A percentile compares a stretch with the other conserved stretches of the same genome.
Evolutionary conservation across 2,888 invertebrate genomes (phyloP).

Genomic region (Agrotis puta): DNA sequence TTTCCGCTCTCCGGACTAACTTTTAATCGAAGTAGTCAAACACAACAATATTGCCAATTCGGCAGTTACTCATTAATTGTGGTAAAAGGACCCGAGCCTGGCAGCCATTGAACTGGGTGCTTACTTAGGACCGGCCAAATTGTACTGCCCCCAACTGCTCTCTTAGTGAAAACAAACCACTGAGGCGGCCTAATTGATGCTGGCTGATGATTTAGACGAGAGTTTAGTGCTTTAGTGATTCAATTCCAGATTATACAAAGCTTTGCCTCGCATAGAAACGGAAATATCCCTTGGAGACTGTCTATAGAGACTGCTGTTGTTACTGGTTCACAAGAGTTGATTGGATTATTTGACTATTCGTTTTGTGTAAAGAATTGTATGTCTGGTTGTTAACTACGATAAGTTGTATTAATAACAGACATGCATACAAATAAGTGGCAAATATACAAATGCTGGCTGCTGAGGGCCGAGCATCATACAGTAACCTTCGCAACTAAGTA

Average conservation of each 20-base stretch:
- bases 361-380: background rate
- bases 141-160: slow-evolving; percentile 57
- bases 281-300: too few relatives aligned
- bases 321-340: background rate
- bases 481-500: too few relatives aligned
- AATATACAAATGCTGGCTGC: background rate
- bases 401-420: background rate
- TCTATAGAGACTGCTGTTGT: background rate
- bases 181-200: slow-evolving; percentile 40
- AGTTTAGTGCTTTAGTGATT: slow-evolving; percentile 17
- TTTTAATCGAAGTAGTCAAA: slow-evolving; percentile 68
- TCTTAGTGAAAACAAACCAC: slow-evolving; percentile 61
- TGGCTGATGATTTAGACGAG: slow-evolving; percentile 17
- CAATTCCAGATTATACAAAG: background rate
- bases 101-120: slow-evolving; percentile 53
- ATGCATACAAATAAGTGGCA: background rate
- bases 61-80: slow-evolving; percentile 65
- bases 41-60: slow-evolving; percentile 70
- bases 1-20: slow-evolving; percentile 55
- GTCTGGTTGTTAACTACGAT: background rate
- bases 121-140: slow-evolving; percentile 67
- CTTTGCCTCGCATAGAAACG: background rate
- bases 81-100: slow-evolving; percentile 51
- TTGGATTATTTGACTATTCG: background rate
- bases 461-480: too few relatives aligned